A percentile compares a stretch with the other conserved stretches of the same genome.
These are phyloP conservation scores for Emydocephalus ijimae DNA, from an alignment of 2,113 vertebrate genomes.

Conservation along the genomic window DNA sequence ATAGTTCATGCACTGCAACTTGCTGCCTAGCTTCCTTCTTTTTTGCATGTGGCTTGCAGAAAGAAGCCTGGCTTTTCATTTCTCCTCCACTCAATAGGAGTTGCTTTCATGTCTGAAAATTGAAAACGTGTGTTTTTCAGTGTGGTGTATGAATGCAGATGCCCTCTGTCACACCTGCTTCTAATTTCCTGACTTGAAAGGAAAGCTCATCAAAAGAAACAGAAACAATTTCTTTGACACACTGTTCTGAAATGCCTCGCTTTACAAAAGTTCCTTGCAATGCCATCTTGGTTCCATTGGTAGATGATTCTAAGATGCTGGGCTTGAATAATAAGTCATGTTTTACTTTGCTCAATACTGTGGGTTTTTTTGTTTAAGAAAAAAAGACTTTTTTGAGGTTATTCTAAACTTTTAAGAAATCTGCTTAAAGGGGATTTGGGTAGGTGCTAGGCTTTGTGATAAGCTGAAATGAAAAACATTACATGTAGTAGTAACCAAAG, in stretches of 20 bases:
- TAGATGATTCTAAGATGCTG: constrained; percentile 53
- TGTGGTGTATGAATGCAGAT: constrained; percentile 79
- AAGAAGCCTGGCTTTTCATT: constrained; percentile 74
- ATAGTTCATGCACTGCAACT: constrained; percentile 48
- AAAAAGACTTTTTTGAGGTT: constrained; percentile 67
- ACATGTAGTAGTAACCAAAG: constrained; percentile 31
- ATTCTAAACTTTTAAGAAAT: constrained; percentile 57
- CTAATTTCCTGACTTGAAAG: constrained; percentile 98
- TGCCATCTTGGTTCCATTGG: constrained; percentile 64
- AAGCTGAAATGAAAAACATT: constrained; percentile 39
- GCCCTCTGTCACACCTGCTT: constrained; percentile 93
- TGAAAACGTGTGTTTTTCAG: constrained; percentile 80
- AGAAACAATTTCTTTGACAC: constrained; percentile 88
- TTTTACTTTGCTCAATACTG: constrained; percentile 48
- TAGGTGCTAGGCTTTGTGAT: constrained; percentile 49
- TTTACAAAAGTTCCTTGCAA: constrained; percentile 58
- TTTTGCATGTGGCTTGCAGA: constrained; percentile 75
- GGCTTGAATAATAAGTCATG: constrained; percentile 45
- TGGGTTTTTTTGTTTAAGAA: constrained; percentile 23
- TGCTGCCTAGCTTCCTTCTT: constrained; percentile 62
- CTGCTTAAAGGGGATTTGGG: constrained; percentile 37
- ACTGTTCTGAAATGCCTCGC: constrained; percentile 66
- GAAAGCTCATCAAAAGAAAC: constrained; percentile 88
- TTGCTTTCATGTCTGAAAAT: constrained; percentile 90
- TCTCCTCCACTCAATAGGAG: constrained; percentile 83